These are phyloP conservation scores for Caloenas nicobarica DNA, from an alignment of 2,113 vertebrate species.

Conservation along the genomic window DNA sequence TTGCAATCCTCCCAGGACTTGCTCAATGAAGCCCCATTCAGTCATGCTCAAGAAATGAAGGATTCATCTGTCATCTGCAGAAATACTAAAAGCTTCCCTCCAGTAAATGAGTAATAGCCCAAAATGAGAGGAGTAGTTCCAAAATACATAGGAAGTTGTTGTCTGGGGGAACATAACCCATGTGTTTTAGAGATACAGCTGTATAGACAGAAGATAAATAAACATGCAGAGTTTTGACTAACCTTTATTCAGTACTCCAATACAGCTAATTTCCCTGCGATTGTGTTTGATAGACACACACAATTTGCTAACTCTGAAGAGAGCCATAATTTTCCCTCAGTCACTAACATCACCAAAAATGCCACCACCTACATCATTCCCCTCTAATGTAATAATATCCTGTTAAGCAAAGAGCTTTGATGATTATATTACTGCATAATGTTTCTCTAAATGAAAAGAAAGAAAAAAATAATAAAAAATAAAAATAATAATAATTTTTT, in stretches of 20 bases:
- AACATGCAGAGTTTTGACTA: constrained; percentile 46
- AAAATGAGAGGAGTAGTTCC: neutral
- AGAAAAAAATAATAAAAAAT: neutral
- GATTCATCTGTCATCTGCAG: constrained; percentile 20
- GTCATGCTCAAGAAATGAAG: constrained; percentile 27
- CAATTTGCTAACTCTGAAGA: constrained; percentile 45
- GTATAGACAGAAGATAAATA: constrained; percentile 34
- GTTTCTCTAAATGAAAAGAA: constrained; percentile 18
- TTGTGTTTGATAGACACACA: constrained; percentile 37
- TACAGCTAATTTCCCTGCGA: constrained; percentile 29
- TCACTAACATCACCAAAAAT: constrained; percentile 44
- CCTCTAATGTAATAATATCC: constrained; percentile 40
- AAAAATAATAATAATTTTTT: too few species aligned
- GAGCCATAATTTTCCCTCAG: constrained; percentile 47
- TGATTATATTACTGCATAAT: constrained; percentile 10
- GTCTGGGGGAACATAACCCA: constrained; percentile 18
- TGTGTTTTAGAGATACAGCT: neutral
- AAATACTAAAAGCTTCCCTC: neutral
- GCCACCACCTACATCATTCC: constrained; percentile 25
- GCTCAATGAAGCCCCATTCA: constrained; percentile 2
- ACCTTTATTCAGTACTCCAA: constrained; percentile 25
- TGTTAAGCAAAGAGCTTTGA: constrained; percentile 31
- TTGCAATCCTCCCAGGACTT: neutral
- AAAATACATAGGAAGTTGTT: constrained; percentile 13
- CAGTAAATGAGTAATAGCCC: constrained; percentile 12